A percentile compares a stretch with the other conserved stretches of the same genome.
Evolutionary conservation across 2,888 invertebrate genomes (phyloP).

Genomic region (Coleophora flavipennella): DNA sequence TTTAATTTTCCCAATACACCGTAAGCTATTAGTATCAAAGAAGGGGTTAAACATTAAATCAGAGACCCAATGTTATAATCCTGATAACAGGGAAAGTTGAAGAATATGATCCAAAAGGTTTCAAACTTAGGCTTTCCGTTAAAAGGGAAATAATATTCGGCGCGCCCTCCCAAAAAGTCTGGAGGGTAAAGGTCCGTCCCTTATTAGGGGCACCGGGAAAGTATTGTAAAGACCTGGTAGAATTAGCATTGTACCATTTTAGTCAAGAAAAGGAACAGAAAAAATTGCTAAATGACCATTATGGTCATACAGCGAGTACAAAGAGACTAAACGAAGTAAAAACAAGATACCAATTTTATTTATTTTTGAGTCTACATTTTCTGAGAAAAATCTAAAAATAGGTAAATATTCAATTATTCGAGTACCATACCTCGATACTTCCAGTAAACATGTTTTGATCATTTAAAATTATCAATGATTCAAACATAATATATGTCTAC

Average conservation of each 20-base stretch:
- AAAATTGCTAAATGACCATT: background rate
- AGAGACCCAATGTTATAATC: conserved; percentile 40
- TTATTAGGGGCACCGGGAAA: conserved; percentile 48
- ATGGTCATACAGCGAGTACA: too few relatives aligned
- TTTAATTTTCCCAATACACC: too few relatives aligned
- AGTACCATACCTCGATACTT: too few relatives aligned
- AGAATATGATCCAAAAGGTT: conserved; percentile 52
- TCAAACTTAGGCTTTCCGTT: conserved; percentile 36
- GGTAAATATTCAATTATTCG: too few relatives aligned
- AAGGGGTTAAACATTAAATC: conserved; percentile 30
- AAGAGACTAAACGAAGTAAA: too few relatives aligned
- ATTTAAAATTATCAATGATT: too few relatives aligned
- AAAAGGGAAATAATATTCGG: conserved; percentile 51
- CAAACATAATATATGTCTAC: too few relatives aligned
- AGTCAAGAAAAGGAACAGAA: background rate
- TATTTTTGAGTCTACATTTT: too few relatives aligned
- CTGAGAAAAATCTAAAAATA: too few relatives aligned
- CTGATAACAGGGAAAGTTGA: conserved; percentile 54
- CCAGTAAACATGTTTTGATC: too few relatives aligned
- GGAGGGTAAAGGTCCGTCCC: conserved; percentile 53
- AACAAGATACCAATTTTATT: too few relatives aligned
- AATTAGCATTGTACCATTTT: background rate
- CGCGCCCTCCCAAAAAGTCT: conserved; percentile 41
- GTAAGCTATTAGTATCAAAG: too few relatives aligned
- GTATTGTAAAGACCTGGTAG: conserved; percentile 27